phyloP scores from a whole-genome alignment of 2,113 vertebrate genomes.

The Halichoerus grypus region DNA sequence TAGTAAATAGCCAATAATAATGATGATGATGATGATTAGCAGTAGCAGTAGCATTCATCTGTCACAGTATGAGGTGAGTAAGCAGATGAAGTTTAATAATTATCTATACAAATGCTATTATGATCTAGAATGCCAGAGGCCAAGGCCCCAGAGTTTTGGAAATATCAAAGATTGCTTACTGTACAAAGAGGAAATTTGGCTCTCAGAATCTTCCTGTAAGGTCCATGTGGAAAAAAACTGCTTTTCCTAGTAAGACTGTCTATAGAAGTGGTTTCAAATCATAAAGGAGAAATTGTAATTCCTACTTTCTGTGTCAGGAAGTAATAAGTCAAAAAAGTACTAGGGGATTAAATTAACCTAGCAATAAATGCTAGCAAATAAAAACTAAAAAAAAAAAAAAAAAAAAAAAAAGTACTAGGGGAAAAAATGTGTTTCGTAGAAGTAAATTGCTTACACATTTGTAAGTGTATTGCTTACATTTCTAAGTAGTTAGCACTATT shows the following conservation, averaged over 20 bases:
- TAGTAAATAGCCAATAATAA: slow-evolving; percentile 14
- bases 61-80: background rate
- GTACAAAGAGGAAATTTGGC: background rate
- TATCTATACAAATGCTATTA: slow-evolving; percentile 46
- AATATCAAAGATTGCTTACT: slow-evolving; percentile 20
- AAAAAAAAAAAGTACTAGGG: background rate
- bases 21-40: background rate
- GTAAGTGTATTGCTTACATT: slow-evolving; percentile 32
- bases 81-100: slow-evolving; percentile 6
- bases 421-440: background rate
- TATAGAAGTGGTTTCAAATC: slow-evolving; percentile 33
- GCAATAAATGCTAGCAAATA: too few relatives aligned
- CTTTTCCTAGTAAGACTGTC: background rate
- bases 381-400: too few relatives aligned
- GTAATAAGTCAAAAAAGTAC: slow-evolving; percentile 30
- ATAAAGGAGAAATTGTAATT: background rate
- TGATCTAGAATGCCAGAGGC: background rate
- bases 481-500: background rate
- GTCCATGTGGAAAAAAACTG: background rate
- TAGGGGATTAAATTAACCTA: too few relatives aligned
- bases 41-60: background rate
- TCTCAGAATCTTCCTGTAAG: slow-evolving; percentile 25
- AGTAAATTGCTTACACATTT: slow-evolving; percentile 13
- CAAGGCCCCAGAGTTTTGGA: background rate
- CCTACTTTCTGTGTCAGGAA: background rate